Conservation (phyloP, 2,113 vertebrate genomes). For the Ranitomeya variabilis region DNA sequence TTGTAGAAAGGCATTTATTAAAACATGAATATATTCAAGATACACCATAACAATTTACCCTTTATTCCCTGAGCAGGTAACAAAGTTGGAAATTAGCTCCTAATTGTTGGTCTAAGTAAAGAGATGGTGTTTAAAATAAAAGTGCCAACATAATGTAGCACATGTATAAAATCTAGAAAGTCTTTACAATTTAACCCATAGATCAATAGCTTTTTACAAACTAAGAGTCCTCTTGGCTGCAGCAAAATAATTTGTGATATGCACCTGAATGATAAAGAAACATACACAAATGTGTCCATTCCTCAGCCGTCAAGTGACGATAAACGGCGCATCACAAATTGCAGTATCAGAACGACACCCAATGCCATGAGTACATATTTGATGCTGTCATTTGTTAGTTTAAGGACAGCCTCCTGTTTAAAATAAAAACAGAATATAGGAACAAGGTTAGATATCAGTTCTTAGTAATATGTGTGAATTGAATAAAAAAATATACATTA, state of each 20-base stretch:
- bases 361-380: slow-evolving; percentile 65
- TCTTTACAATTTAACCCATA: background rate
- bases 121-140: background rate
- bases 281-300: background rate
- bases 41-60: background rate
- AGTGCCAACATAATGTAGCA: background rate
- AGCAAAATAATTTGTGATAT: background rate
- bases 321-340: slow-evolving; percentile 71
- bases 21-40: background rate
- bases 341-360: slow-evolving; percentile 68
- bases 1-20: slow-evolving; percentile 40
- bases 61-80: slow-evolving; percentile 32
- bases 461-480: background rate
- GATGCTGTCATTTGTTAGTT: slow-evolving; percentile 69
- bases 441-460: background rate
- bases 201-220: background rate
- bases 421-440: background rate
- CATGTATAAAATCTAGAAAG: background rate
- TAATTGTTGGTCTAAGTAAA: background rate
- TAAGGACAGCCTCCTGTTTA: slow-evolving; percentile 69
- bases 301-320: slow-evolving; percentile 60
- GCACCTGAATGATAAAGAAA: background rate
- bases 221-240: background rate
- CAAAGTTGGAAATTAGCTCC: background rate
- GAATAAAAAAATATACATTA: background rate